Base-by-base conservation (phyloP, 2,888 invertebrate species). In the Isoperla grammatica region DNA sequence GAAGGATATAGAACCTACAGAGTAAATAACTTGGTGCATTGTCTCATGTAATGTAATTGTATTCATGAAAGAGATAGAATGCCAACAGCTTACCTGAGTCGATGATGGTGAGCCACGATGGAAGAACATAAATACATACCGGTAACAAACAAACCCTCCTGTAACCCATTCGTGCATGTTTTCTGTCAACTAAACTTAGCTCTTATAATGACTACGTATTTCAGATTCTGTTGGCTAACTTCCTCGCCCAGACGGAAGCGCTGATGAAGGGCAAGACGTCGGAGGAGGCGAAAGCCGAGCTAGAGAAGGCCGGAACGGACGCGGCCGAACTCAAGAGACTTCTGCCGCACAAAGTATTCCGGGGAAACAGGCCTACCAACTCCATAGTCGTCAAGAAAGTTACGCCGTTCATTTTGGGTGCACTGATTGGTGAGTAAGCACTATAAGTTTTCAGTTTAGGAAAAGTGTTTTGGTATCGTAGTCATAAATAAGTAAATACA, bases 201-300 rank as follows among this genome's bases (percentile, higher is more conserved):
- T n/a, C n/a, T n/a, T n/a, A n/a, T n/a, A n/a, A n/a, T n/a, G n/a
- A n/a, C n/a, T n/a, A n/a, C n/a, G n/a, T 61, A 57, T 60, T 67
- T 19, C 68, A 82, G 82, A 95, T 98, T 69, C 80, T 99, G 61
- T 76, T 97, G 62, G 90, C 98, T 1, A 99, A 99, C 78, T 99
- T 97, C 79, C 79, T 99, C 65, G 99, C 99, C 11, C 99, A 99
- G 78, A 97, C 98, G 0, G 99, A 99, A 74, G 99, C 99, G 13
- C 79, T 99, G 55, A 97, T 98, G 95, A 88, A 86, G 68, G 88
- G 88, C 39, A 86, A 87, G 70, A 79, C 77, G 3, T 63, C 70
- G 17, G 78, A 74, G 1, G 82, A 88, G 78, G 95, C 93, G 0
- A 83, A 83, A 67, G 81, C 78, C 0, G 97, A 98, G 74, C 76